Conservation (phyloP, 2,113 vertebrate species). For the Paramisgurnus dabryanus region DNA sequence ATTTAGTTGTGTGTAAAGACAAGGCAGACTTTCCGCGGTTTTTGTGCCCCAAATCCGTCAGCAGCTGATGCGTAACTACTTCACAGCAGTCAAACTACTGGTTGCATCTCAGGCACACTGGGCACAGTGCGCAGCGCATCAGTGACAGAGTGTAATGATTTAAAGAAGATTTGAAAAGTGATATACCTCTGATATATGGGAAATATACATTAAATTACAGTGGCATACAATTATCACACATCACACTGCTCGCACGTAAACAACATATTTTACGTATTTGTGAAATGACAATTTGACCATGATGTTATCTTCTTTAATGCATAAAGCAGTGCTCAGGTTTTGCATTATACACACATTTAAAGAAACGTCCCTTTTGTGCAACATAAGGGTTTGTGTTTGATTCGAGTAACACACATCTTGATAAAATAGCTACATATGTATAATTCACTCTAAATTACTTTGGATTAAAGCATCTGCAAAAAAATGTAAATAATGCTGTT, state of each 20-base stretch:
- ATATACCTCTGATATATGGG: background rate
- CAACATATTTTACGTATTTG: background rate
- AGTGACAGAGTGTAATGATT: conserved; percentile 22
- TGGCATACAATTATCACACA: conserved; percentile 13
- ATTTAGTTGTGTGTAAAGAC: conserved; percentile 21
- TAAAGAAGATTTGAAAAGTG: conserved; percentile 1
- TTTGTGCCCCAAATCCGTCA: conserved; percentile 10
- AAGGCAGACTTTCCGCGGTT: background rate
- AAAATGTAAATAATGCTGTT: background rate
- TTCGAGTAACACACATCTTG: no score
- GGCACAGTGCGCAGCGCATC: conserved; percentile 32
- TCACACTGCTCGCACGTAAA: background rate
- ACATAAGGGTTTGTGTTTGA: no score
- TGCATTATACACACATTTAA: no score
- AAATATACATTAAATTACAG: background rate
- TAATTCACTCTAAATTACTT: no score
- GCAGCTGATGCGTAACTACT: conserved; percentile 15
- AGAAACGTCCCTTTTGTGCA: no score
- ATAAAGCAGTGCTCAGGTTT: no score
- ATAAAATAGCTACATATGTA: no score
- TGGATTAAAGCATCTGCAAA: no score
- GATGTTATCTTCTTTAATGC: background rate
- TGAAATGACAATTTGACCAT: conserved; percentile 9
- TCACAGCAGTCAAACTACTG: conserved; percentile 40
- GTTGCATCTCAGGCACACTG: conserved; percentile 33